Evolutionary conservation across 2,888 invertebrate species (phyloP).

Genomic region (Eudasyphora cyanicolor): DNA sequence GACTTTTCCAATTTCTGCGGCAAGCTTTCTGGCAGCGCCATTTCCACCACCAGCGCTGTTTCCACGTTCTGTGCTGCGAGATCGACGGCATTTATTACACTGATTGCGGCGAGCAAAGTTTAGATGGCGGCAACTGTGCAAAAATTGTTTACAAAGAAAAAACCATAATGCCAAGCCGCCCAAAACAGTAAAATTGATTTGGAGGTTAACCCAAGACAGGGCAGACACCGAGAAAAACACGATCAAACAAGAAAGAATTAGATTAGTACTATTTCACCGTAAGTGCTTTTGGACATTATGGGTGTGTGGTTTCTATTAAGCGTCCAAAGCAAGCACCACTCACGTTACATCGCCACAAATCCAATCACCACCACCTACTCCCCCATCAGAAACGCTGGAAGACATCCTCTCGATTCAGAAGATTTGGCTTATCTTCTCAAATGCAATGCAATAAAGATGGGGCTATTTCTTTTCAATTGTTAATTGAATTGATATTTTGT

Average conservation of each 20-base stretch:
- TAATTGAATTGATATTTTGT: too few species aligned
- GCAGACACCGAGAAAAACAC: constrained; percentile 62
- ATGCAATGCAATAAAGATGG: background rate
- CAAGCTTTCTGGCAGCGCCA: constrained; percentile 85
- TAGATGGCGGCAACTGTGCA: constrained; percentile 89
- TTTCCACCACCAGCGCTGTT: constrained; percentile 70
- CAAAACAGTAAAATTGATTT: constrained; percentile 49
- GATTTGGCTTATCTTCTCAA: background rate
- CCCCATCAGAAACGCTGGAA: constrained; percentile 54
- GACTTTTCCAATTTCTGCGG: constrained; percentile 98
- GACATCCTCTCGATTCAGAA: constrained; percentile 52
- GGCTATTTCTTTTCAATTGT: constrained; percentile 32
- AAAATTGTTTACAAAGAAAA: constrained; percentile 57
- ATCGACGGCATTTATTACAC: constrained; percentile 90
- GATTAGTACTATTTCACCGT: constrained; percentile 65
- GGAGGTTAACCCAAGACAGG: constrained; percentile 44
- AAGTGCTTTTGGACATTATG: constrained; percentile 48
- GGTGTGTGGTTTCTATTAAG: constrained; percentile 69
- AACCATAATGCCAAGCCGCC: constrained; percentile 55
- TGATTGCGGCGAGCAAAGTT: constrained; percentile 95
- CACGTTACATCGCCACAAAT: constrained; percentile 77
- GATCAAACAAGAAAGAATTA: constrained; percentile 63
- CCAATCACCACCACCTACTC: constrained; percentile 70
- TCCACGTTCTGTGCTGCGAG: constrained; percentile 69
- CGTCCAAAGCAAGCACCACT: constrained; percentile 74